Percentiles rank a stretch among this genome's conserved stretches.
Conservation (phyloP, 1,140 invertebrate genomes). For the Brachionus manjavacas region DNA sequence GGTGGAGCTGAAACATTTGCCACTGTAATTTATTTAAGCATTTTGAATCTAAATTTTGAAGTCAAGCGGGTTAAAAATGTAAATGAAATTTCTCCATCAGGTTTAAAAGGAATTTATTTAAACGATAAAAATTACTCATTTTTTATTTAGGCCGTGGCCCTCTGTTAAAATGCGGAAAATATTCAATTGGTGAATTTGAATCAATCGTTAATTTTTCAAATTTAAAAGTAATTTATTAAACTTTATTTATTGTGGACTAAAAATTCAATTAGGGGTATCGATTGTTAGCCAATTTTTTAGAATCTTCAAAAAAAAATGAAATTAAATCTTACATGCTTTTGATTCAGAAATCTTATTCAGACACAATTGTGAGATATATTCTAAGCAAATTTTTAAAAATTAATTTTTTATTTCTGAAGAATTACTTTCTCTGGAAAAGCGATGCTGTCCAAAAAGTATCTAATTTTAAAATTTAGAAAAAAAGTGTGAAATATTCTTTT, state of each 20-base stretch:
- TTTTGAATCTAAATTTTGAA: conserved; percentile 19
- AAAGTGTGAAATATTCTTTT: not conserved
- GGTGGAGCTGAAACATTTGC: conserved; percentile 33
- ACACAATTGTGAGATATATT: not conserved
- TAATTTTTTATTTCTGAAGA: not conserved
- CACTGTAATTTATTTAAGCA: conserved; percentile 20
- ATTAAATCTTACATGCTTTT: conserved; percentile 9
- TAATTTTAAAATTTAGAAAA: not conserved
- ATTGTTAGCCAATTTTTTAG: conserved; percentile 6
- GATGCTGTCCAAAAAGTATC: not conserved
- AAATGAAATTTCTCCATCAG: conserved; percentile 40
- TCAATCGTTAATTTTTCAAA: conserved; percentile 39
- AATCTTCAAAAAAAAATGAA: conserved; percentile 9
- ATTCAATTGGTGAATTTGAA: conserved; percentile 38
- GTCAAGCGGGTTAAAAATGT: conserved; percentile 7
- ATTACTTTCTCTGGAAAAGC: not conserved
- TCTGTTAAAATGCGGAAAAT: conserved; percentile 35
- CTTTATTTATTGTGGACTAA: not conserved
- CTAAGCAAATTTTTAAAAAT: not conserved
- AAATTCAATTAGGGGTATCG: not conserved
- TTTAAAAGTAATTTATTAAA: conserved; percentile 6
- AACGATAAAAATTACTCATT: not conserved
- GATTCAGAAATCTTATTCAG: not conserved
- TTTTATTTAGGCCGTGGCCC: not conserved
- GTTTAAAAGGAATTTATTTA: not conserved